A percentile compares a stretch with the other conserved stretches of the same genome.
phyloP scores from a whole-genome alignment of 2,888 invertebrate species.

The Drosophila infuscata region DNA sequence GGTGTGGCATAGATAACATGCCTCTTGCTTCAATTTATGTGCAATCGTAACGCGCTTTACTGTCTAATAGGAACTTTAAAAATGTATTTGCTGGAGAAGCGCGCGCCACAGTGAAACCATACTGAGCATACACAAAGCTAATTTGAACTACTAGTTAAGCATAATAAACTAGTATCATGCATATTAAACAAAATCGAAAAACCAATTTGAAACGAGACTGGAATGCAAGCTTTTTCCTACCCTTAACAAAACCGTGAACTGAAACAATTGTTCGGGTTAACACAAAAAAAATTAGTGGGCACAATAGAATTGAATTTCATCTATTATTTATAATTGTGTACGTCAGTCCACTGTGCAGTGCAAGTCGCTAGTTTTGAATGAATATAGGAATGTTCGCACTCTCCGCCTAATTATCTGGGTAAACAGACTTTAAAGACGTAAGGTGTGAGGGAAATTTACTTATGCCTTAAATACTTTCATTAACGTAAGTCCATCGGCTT shows the following conservation, averaged over 20 bases:
- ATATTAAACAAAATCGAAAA: neutral
- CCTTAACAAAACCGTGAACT: neutral
- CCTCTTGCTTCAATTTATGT: conserved; percentile 1
- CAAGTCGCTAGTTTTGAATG: conserved; percentile 1
- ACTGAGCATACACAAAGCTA: neutral
- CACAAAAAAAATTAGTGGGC: neutral
- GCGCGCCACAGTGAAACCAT: conserved; percentile 39
- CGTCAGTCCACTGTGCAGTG: conserved; percentile 34
- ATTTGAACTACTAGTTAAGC: neutral
- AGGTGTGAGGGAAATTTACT: conserved; percentile 24
- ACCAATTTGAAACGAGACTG: neutral
- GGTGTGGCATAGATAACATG: conserved; percentile 25
- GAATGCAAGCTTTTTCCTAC: neutral
- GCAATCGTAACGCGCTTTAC: conserved; percentile 12
- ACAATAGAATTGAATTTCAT: neutral
- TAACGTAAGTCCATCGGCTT: conserved; percentile 18
- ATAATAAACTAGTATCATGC: neutral
- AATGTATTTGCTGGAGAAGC: conserved; percentile 60
- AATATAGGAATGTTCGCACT: conserved; percentile 43
- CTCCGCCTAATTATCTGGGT: conserved; percentile 55
- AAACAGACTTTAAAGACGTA: conserved; percentile 39
- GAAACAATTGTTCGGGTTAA: neutral
- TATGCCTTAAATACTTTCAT: conserved; percentile 34
- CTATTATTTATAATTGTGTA: neutral
- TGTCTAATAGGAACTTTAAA: conserved; percentile 29